Evolutionary conservation across 64 coral and sea anemone genomes (phyloP).

Genomic region (Acropora yongei): DNA sequence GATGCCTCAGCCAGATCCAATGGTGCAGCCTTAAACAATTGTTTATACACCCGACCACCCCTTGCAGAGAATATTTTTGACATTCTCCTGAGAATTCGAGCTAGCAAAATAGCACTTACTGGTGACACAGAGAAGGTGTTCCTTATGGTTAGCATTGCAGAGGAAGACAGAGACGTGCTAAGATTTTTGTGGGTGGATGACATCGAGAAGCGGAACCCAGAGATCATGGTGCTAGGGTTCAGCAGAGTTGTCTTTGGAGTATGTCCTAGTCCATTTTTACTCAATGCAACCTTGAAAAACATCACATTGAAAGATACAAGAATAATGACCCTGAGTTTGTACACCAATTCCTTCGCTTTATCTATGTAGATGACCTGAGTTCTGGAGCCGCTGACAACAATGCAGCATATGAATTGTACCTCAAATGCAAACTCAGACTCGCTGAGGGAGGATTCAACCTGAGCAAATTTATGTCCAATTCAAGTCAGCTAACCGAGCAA

Average conservation of each 20-base stretch:
- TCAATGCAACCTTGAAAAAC: constrained; percentile 38
- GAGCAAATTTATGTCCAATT: constrained; percentile 53
- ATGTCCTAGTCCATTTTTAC: constrained; percentile 25
- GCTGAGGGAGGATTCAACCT: constrained; percentile 61
- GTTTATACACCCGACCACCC: constrained; percentile 35
- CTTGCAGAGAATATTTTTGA: constrained; percentile 57
- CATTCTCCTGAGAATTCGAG: constrained; percentile 51
- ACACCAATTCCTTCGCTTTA: neutral
- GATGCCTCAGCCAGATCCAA: constrained; percentile 42
- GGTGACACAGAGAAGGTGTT: constrained; percentile 63
- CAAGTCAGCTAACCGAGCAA: neutral
- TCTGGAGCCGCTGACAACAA: constrained; percentile 3
- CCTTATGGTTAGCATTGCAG: constrained; percentile 22
- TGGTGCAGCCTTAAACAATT: constrained; percentile 40
- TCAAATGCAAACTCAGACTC: constrained; percentile 38
- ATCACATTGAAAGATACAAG: constrained; percentile 53
- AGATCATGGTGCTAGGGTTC: constrained; percentile 50
- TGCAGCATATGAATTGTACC: constrained; percentile 15
- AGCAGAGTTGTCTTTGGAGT: constrained; percentile 54
- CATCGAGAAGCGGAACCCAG: neutral
- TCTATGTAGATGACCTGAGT: constrained; percentile 36
- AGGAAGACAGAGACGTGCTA: constrained; percentile 36
- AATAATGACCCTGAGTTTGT: constrained; percentile 15
- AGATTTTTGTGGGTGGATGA: constrained; percentile 60
- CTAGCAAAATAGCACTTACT: neutral